These are phyloP conservation scores for Chelon auratus DNA, from an alignment of 2,797 vertebrate genomes.

Conservation along the genomic window DNA sequence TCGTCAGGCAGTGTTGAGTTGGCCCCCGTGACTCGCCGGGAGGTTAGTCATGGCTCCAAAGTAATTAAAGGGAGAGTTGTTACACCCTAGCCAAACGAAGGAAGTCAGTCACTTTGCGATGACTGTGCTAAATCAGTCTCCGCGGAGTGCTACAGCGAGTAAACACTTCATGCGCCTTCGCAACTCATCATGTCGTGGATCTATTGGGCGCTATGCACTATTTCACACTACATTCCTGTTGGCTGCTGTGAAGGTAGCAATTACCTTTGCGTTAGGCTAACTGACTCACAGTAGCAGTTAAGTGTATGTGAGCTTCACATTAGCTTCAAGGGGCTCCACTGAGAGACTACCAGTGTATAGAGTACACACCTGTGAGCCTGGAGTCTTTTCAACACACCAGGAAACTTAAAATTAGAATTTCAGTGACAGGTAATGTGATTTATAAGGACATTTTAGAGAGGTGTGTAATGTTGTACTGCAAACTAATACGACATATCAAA, in stretches of 20 bases:
- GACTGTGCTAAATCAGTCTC: conserved; percentile 86
- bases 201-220: conserved; percentile 81
- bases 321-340: conserved; percentile 71
- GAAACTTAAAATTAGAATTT: conserved; percentile 63
- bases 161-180: conserved; percentile 83
- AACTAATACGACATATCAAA: background rate
- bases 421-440: conserved; percentile 36
- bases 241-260: conserved; percentile 80
- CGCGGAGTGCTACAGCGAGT: conserved; percentile 76
- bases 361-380: conserved; percentile 50
- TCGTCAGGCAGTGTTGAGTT: conserved; percentile 77
- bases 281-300: conserved; percentile 81
- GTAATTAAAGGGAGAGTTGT: conserved; percentile 87
- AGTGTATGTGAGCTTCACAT: conserved; percentile 78
- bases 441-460: conserved; percentile 33
- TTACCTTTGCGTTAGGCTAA: conserved; percentile 83
- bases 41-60: conserved; percentile 84
- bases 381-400: conserved; percentile 59
- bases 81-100: conserved; percentile 84
- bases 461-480: conserved; percentile 2
- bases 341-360: conserved; percentile 60
- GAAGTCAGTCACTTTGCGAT: conserved; percentile 85
- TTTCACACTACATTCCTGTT: conserved; percentile 82
- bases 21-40: conserved; percentile 75
- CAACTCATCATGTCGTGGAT: conserved; percentile 83